Base-by-base conservation (phyloP, 1,140 invertebrate species). In the Pinna nobilis region DNA sequence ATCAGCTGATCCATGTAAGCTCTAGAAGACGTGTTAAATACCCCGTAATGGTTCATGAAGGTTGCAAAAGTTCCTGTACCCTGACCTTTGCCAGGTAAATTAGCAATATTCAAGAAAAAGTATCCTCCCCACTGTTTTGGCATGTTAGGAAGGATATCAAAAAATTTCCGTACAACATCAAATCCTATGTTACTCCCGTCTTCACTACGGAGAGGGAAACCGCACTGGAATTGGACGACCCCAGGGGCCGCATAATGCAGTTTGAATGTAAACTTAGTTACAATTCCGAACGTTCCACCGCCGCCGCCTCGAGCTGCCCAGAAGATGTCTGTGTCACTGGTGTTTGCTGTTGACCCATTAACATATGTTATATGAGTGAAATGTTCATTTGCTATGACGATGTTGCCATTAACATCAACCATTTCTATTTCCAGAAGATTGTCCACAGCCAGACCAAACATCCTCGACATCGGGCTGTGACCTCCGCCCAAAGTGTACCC, bases 401-500 rank as follows among this genome's bases (percentile, higher is more conserved):
- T 28, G 23, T 32, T 23, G 3, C 71, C 67, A 37, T 82, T 61
- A n/a, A 75, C 70, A n/a, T 68, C 47, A 5, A 84, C 74, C 7
- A 84, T 25, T 20, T 74, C 68, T 15, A 80, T 68, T 53, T 77
- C 74, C 20, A 85, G 44, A 9, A 85, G 50, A 47, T 80, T 77
- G 60, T 85, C 83, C 13, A 84, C 82, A 20, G 76, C 82, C 7
- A 85, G 50, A 11, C 83, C 83, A 23, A 76, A 59, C 60, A 49
- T 69, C 33, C 75, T 51, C 39, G 68, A 70, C n/a, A 82, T 66
- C 18, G 80, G 78, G 53, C 76, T 70, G 70, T 85, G 82, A 18
- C 83, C 83, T 28, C 83, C 83, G 11, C 83, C 82, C 44, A 64
- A 66, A 13, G 76, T 79, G 59, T 76, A 85, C 5, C 83, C 83